Base-by-base conservation (phyloP, 2,113 vertebrate genomes). In the Austrofundulus limnaeus region DNA sequence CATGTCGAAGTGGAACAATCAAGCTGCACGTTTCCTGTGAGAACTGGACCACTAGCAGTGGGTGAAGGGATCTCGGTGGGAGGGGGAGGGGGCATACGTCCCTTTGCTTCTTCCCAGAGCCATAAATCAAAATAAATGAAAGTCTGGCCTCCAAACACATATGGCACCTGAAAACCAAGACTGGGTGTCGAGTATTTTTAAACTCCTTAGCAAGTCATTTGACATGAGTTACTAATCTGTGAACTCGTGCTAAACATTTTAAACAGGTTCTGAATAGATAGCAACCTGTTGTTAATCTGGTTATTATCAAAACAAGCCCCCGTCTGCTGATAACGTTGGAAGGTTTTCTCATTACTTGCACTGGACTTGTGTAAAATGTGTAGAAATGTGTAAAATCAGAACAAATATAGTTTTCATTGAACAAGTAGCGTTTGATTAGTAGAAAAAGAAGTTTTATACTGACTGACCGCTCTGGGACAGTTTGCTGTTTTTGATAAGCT, bases 81-180 rank as follows among this genome's bases (percentile, higher is more conserved):
- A n/a, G n/a, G n/a, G n/a, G n/a, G n/a, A 68, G 50, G 20, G 31
- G 31, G 66, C 64, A 56, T 67, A 37, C 37, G 61, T 41, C 65
- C 64, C 38, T 23, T 64, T 28, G 49, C 67, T 70, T n/a, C n/a
- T n/a, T n/a, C 57, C 43, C 61, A 54, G 23, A 50, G 74, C 63
- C 71, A 75, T 89, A 82, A 89, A 86, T 89, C 87, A 84, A 71
- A 78, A 63, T 82, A 79, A 85, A 88, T 83, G 63, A 82, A 84
- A 79, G 75, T 63, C 71, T 78, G 66, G 37, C 68, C 51, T 24
- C 61, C 5, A 47, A 11, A 57, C 58, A 68, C 78, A 80, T 83
- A 62, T 84, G 77, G 50, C 48, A 46, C 59, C 21, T 43, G 1
- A 21, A 45, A 69, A 58, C n/a, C 41, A 45, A 62, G 45, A 24